A percentile compares a stretch with the other conserved stretches of the same genome.
phyloP scores from a whole-genome alignment of 2,113 vertebrate genomes.

The Tachuris rubrigastra region DNA sequence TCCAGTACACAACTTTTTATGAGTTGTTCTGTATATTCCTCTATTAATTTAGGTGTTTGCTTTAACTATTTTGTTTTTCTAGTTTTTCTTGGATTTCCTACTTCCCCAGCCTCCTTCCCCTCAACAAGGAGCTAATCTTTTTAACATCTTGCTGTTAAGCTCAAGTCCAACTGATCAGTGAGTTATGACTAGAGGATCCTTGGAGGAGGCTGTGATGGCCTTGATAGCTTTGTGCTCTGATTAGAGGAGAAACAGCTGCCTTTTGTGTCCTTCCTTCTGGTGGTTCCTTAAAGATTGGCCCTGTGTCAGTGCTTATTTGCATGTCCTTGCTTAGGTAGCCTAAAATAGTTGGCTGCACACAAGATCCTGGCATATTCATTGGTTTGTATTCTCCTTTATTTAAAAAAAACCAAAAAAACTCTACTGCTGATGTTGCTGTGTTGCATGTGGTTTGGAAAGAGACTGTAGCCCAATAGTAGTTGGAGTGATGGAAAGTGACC shows the following conservation, averaged over 20 bases:
- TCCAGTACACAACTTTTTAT: not conserved
- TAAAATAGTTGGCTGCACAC: not conserved
- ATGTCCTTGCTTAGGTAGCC: not conserved
- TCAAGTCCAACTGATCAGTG: not conserved
- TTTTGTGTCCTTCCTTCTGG: not conserved
- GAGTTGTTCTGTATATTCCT: not conserved
- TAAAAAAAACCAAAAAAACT: not conserved
- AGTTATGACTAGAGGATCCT: not conserved
- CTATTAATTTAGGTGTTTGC: not conserved
- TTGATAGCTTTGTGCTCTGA: not conserved
- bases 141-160: not conserved
- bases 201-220: not conserved
- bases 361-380: not conserved
- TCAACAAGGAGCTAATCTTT: not conserved
- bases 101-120: accelerated
- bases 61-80: not conserved
- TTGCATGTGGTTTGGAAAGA: not conserved
- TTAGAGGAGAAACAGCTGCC: not conserved
- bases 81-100: not conserved
- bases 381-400: not conserved
- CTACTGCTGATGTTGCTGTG: not conserved
- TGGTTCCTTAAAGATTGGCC: not conserved
- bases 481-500: not conserved
- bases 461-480: not conserved
- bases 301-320: not conserved